These are phyloP conservation scores for Hirtodrosophila trivittata DNA, from an alignment of 2,888 invertebrate genomes.

Conservation along the genomic window DNA sequence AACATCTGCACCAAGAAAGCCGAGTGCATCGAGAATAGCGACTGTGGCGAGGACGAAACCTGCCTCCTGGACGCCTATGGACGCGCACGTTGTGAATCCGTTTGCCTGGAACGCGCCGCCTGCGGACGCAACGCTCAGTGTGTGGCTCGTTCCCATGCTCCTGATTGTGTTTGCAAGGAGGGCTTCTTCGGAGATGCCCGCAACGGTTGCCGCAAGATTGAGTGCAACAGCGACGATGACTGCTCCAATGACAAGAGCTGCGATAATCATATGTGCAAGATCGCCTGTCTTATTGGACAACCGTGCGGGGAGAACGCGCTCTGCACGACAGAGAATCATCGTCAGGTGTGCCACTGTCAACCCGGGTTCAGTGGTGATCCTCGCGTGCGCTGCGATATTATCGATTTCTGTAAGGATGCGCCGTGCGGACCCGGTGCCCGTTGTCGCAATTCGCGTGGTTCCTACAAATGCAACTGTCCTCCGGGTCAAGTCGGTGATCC, in stretches of 20 bases:
- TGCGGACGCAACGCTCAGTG: conserved; percentile 94
- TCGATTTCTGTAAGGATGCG: conserved; percentile 91
- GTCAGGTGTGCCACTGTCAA: conserved; percentile 92
- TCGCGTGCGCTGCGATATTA: conserved; percentile 87
- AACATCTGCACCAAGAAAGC: conserved; percentile 93
- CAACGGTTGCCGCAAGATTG: conserved; percentile 91
- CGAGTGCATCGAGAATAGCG: conserved; percentile 89
- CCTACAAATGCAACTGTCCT: conserved; percentile 92
- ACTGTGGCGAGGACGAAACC: conserved; percentile 90
- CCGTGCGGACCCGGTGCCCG: conserved; percentile 92
- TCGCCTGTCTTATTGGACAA: conserved; percentile 92
- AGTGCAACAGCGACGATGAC: conserved; percentile 89
- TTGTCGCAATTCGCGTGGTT: conserved; percentile 92
- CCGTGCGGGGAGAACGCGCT: conserved; percentile 93
- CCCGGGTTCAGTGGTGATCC: conserved; percentile 94
- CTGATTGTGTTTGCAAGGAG: conserved; percentile 90
- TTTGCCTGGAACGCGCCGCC: conserved; percentile 88
- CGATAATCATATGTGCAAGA: conserved; percentile 92
- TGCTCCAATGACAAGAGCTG: conserved; percentile 94
- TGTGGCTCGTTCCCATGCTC: conserved; percentile 88
- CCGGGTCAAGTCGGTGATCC: conserved; percentile 92
- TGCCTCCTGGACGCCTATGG: conserved; percentile 89
- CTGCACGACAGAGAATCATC: conserved; percentile 93
- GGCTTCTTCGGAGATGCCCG: conserved; percentile 93
- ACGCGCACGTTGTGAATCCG: conserved; percentile 90